phyloP scores from a whole-genome alignment of 2,888 invertebrate genomes.

The Rhingia campestris region DNA sequence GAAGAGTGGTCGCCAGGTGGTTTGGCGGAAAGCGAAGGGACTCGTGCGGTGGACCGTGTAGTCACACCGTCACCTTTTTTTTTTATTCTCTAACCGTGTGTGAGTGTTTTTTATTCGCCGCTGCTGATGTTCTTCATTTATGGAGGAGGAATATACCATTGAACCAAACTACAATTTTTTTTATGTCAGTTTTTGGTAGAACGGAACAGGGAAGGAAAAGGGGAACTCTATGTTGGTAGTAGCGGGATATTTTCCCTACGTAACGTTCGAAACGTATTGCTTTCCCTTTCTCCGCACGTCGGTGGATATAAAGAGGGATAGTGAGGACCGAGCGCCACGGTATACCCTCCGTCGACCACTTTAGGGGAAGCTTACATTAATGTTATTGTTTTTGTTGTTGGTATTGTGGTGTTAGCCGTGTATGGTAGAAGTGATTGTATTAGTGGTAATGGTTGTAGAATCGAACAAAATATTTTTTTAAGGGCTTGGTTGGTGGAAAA shows the following conservation, averaged over 20 bases:
- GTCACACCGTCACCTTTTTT: conserved; percentile 73
- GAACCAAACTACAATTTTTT: conserved; percentile 28
- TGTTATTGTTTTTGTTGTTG: conserved; percentile 14
- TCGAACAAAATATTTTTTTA: conserved; percentile 68
- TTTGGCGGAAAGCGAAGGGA: conserved; percentile 57
- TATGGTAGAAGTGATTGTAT: conserved; percentile 60
- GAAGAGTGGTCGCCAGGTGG: conserved; percentile 59
- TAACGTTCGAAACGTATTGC: conserved; percentile 18
- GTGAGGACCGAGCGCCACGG: conserved; percentile 44
- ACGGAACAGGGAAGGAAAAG: conserved; percentile 58
- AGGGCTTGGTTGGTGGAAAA: conserved; percentile 74
- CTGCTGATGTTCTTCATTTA: conserved; percentile 37
- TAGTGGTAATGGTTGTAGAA: conserved; percentile 67
- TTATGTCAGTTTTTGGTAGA: conserved; percentile 50
- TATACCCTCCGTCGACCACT: conserved; percentile 56
- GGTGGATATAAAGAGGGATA: conserved; percentile 5
- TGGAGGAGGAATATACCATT: conserved; percentile 46
- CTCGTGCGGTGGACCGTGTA: conserved; percentile 74
- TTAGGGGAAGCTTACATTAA: conserved; percentile 68
- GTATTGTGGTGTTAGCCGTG: conserved; percentile 28
- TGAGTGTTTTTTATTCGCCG: conserved; percentile 12
- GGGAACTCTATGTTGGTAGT: conserved; percentile 55
- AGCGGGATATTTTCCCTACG: conserved; percentile 55
- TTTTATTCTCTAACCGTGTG: conserved; percentile 25
- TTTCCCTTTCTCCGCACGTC: conserved; percentile 39